Percentiles rank a stretch among this genome's conserved stretches.
Conservation (phyloP, 2,888 invertebrate species). For the Hecatera dysodea region DNA sequence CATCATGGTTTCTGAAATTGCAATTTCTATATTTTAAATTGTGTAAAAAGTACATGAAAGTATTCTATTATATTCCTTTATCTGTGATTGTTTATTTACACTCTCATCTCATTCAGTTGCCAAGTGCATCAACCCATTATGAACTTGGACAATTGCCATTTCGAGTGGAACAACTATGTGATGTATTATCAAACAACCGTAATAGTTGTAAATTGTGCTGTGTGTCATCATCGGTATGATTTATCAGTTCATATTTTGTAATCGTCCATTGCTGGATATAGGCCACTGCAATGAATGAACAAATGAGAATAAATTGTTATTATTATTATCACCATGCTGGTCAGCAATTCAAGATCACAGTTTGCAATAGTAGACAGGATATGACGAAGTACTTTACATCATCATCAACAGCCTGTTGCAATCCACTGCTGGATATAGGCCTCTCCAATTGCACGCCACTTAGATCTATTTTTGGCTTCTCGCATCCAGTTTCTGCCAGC, state of each 20-base stretch:
- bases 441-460: no score
- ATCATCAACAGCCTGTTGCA: no score
- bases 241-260: background rate
- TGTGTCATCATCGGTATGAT: slow-evolving; percentile 5
- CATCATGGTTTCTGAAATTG: no score
- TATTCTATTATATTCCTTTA: no score
- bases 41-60: no score
- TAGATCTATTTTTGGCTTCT: no score
- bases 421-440: no score
- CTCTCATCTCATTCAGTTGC: slow-evolving; percentile 44
- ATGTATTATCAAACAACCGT: slow-evolving; percentile 34
- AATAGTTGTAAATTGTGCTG: slow-evolving; percentile 16
- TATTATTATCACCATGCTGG: background rate
- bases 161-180: slow-evolving; percentile 15
- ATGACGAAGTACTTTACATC: no score
- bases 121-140: slow-evolving; percentile 47
- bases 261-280: background rate
- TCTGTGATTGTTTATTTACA: slow-evolving; percentile 50
- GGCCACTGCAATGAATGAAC: background rate
- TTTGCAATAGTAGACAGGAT: background rate
- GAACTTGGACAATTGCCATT: slow-evolving; percentile 51
- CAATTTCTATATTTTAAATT: no score
- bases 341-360: background rate
- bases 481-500: no score
- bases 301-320: background rate